Evolutionary conservation across 2,797 vertebrate genomes (phyloP).

Genomic region (Dipus sagitta): DNA sequence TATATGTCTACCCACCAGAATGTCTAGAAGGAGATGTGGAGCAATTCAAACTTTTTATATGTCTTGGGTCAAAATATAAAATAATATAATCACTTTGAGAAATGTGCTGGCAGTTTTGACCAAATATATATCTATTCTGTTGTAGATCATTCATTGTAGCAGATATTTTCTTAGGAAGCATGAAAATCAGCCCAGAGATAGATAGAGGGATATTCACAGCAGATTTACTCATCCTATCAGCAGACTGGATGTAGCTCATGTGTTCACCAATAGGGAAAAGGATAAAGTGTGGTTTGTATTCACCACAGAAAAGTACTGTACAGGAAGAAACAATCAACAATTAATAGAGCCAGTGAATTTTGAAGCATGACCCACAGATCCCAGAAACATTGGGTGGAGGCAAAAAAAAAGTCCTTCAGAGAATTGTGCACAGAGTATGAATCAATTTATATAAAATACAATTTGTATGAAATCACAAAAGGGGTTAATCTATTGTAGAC

Average conservation of each 20-base stretch:
- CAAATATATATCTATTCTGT: background rate
- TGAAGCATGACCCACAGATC: background rate
- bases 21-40: background rate
- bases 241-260: background rate
- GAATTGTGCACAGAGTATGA: background rate
- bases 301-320: background rate
- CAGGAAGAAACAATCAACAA: background rate
- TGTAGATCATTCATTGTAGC: background rate
- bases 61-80: background rate
- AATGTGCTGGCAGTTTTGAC: background rate
- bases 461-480: background rate
- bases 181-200: background rate
- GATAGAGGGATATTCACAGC: background rate
- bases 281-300: background rate
- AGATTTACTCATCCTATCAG: background rate
- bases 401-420: background rate
- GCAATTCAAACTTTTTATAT: background rate
- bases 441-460: background rate
- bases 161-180: background rate
- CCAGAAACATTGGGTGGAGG: background rate
- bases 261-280: background rate
- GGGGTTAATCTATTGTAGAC: too few relatives aligned
- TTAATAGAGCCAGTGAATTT: background rate
- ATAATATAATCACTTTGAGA: background rate
- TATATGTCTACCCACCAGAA: fast-evolving